Conservation (phyloP, 2,113 vertebrate genomes). For the Phylloscopus whistleri region DNA sequence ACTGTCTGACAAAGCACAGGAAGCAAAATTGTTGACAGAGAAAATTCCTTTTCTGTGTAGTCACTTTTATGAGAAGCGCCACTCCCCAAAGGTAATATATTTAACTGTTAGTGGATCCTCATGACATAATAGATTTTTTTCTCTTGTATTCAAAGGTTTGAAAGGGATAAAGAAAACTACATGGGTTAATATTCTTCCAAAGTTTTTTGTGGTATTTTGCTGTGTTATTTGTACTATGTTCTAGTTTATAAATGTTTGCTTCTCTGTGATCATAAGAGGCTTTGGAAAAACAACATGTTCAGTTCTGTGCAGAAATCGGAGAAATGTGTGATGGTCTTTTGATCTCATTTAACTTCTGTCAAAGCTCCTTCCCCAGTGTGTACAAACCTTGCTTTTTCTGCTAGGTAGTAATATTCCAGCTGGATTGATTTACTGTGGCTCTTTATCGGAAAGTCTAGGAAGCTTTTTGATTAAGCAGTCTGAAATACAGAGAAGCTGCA, state of each 20-base stretch:
- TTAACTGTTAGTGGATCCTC: slow-evolving; percentile 35
- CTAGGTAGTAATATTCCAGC: neutral
- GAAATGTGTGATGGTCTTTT: neutral
- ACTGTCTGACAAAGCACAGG: slow-evolving; percentile 20
- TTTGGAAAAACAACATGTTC: neutral
- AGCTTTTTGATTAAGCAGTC: neutral
- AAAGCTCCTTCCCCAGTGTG: neutral
- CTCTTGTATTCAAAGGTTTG: neutral
- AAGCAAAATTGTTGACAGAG: slow-evolving; percentile 57
- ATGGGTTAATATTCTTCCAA: neutral
- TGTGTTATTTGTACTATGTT: neutral
- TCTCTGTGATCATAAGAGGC: neutral
- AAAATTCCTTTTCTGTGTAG: slow-evolving; percentile 55
- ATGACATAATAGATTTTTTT: neutral
- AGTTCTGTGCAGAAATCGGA: neutral
- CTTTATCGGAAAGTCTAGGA: neutral
- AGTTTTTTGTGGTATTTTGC: neutral
- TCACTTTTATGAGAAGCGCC: slow-evolving; percentile 39
- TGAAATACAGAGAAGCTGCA: neutral
- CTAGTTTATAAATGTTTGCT: neutral
- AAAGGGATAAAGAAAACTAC: neutral
- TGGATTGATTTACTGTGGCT: neutral
- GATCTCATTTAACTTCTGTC: neutral
- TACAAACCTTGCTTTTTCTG: neutral
- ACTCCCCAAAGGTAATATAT: slow-evolving; percentile 33